Conservation (phyloP, 2,113 vertebrate species). For the Oenanthe melanoleuca region DNA sequence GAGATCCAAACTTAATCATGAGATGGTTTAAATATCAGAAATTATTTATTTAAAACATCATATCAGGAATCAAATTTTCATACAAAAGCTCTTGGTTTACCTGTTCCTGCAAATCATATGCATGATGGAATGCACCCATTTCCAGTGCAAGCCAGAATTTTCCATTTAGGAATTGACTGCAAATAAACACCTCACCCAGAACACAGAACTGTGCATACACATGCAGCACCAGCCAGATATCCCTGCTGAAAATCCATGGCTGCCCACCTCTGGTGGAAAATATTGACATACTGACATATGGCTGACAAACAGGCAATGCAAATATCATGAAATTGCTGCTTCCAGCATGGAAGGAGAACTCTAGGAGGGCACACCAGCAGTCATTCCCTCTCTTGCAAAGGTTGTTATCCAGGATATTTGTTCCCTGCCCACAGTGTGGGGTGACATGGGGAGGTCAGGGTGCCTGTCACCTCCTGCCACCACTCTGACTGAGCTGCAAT, state of each 20-base stretch:
- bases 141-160: not conserved
- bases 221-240: not conserved
- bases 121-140: not conserved
- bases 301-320: not conserved
- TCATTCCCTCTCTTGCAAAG: not conserved
- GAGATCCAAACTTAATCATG: not conserved
- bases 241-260: not conserved
- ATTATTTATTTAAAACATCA: not conserved
- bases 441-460: not conserved
- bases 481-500: rapidly evolving
- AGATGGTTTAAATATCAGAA: not conserved
- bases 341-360: not conserved
- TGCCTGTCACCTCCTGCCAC: not conserved
- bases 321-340: not conserved
- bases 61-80: not conserved
- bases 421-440: not conserved
- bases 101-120: not conserved
- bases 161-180: not conserved
- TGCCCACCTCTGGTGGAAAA: not conserved
- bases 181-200: not conserved
- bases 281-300: not conserved
- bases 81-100: not conserved
- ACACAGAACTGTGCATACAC: rapidly evolving
- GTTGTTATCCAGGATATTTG: not conserved
- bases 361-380: not conserved